Evolutionary conservation across 2,888 invertebrate species (phyloP).

Genomic region (Cacoxenus indagator): DNA sequence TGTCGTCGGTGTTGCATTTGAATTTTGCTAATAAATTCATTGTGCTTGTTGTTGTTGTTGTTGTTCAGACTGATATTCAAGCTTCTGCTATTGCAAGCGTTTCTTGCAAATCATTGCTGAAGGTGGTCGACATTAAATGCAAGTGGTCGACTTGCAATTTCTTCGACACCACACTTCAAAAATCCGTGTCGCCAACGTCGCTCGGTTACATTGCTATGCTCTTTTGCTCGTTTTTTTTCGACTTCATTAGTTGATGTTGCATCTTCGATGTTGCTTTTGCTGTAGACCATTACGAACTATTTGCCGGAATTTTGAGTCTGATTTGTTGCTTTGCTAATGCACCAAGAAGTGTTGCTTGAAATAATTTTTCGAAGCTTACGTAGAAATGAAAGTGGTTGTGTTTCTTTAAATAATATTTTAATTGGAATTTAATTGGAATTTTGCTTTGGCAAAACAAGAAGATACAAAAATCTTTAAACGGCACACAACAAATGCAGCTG

Average conservation of each 20-base stretch:
- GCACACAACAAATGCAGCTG: too few species aligned
- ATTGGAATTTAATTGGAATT: constrained; percentile 12
- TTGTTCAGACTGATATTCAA: too few species aligned
- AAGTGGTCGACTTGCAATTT: constrained; percentile 5
- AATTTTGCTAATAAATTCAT: constrained; percentile 5
- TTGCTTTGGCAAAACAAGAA: too few species aligned
- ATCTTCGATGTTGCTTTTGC: neutral
- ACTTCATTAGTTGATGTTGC: constrained; percentile 5
- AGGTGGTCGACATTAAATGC: constrained; percentile 5
- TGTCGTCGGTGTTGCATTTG: neutral
- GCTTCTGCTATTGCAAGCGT: neutral
- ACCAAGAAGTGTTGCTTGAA: constrained; percentile 10
- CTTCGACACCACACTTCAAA: neutral
- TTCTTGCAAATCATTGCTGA: constrained; percentile 7
- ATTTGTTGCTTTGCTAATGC: neutral
- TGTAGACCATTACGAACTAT: neutral
- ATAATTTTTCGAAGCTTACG: neutral
- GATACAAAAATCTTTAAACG: too few species aligned
- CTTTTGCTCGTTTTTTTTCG: neutral
- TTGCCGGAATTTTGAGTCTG: neutral
- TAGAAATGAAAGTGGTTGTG: neutral
- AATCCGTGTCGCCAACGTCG: neutral
- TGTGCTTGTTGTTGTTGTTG: too few species aligned
- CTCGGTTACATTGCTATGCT: neutral
- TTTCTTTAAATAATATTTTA: constrained; percentile 5